Conservation (phyloP, 2,113 vertebrate genomes). For the Andinoacara biseriatus region DNA sequence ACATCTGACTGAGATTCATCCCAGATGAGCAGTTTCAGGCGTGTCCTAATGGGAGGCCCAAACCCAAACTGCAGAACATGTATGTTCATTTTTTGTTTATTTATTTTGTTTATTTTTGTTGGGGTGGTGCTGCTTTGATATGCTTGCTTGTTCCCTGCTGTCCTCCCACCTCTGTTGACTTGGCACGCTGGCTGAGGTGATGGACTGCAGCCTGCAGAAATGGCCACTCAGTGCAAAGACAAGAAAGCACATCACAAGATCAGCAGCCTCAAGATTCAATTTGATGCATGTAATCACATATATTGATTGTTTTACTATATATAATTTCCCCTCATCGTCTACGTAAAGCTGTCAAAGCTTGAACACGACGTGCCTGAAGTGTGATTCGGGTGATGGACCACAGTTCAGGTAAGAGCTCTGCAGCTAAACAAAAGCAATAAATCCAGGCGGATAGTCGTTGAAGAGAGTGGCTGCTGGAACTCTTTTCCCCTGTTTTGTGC, state of each 20-base stretch:
- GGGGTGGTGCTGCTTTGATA: slow-evolving; percentile 55
- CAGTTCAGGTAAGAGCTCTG: not conserved
- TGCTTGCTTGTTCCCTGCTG: slow-evolving; percentile 55
- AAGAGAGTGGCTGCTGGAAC: not conserved
- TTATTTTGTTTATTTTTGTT: no score
- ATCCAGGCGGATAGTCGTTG: slow-evolving; percentile 1
- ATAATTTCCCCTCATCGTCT: not conserved
- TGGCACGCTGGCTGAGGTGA: not conserved
- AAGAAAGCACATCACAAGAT: not conserved
- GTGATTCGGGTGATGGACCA: not conserved
- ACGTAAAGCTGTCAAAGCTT: not conserved
- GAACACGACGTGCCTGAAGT: not conserved
- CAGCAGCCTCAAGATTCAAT: not conserved
- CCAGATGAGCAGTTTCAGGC: not conserved
- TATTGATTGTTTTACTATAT: slow-evolving; percentile 48
- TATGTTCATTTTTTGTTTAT: no score
- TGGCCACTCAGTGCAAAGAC: not conserved
- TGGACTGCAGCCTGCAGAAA: not conserved
- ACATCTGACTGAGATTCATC: not conserved
- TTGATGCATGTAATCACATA: slow-evolving; percentile 21
- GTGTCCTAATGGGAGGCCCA: not conserved
- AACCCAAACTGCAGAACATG: not conserved
- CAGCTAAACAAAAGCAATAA: slow-evolving; percentile 1
- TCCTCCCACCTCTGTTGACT: not conserved
- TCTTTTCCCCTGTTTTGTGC: not conserved